Evolutionary conservation across 2,888 invertebrate genomes (phyloP).

Genomic region (Diloba caeruleocephala): DNA sequence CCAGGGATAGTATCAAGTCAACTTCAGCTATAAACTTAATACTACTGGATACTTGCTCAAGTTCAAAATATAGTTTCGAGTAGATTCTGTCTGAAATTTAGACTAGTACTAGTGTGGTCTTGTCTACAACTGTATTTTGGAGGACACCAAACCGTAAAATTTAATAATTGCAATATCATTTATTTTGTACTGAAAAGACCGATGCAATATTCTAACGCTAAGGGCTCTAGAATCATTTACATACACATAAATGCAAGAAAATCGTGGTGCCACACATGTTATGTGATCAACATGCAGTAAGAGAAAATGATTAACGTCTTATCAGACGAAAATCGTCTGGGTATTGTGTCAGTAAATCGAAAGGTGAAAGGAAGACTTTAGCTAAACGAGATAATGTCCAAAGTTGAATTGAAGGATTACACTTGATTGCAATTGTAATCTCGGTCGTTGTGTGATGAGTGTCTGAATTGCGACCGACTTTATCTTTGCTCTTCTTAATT

Average conservation of each 20-base stretch:
- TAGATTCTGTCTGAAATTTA: slow-evolving; percentile 9
- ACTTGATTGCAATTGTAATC: slow-evolving; percentile 38
- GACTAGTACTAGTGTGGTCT: too few relatives aligned
- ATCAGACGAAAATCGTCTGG: too few relatives aligned
- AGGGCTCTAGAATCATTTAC: too few relatives aligned
- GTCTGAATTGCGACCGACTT: slow-evolving; percentile 18
- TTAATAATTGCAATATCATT: too few relatives aligned
- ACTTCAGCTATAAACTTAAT: slow-evolving; percentile 36
- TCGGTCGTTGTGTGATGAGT: slow-evolving; percentile 4
- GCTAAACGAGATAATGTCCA: slow-evolving; percentile 19
- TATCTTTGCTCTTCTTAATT: slow-evolving; percentile 9
- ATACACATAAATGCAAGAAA: too few relatives aligned
- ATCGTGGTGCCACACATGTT: too few relatives aligned
- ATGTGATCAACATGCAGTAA: too few relatives aligned
- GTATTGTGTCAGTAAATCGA: not conserved
- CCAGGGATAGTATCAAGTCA: not conserved
- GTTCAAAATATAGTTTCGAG: slow-evolving; percentile 9
- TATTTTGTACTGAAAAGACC: too few relatives aligned
- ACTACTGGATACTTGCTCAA: slow-evolving; percentile 24
- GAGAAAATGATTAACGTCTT: too few relatives aligned
- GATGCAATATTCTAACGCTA: too few relatives aligned
- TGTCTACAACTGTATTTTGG: too few relatives aligned
- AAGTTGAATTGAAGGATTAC: slow-evolving; percentile 50
- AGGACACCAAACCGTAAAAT: too few relatives aligned
- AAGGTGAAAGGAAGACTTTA: slow-evolving; percentile 5